Evolutionary conservation across 1,140 invertebrate genomes (phyloP).

Genomic region (Drosophila albomicans): DNA sequence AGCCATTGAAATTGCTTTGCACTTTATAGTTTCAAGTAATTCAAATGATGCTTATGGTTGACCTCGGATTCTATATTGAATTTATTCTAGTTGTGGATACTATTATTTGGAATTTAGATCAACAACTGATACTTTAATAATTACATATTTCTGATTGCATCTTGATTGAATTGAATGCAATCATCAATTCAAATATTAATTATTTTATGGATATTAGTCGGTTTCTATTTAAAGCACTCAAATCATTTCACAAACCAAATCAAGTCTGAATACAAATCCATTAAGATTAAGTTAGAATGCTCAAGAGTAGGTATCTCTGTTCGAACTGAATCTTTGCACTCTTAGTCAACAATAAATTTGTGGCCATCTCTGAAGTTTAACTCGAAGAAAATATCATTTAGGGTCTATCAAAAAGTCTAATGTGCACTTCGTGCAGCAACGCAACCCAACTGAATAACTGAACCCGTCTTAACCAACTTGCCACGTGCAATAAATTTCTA

Average conservation of each 20-base stretch:
- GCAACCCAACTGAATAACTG: slow-evolving; percentile 40
- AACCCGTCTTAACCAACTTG: slow-evolving; percentile 67
- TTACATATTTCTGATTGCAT: too few species aligned
- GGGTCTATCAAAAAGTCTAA: slow-evolving; percentile 77
- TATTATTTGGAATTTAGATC: too few species aligned
- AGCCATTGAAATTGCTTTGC: slow-evolving; percentile 30
- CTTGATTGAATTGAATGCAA: too few species aligned
- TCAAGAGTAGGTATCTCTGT: slow-evolving; percentile 47
- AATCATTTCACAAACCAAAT: slow-evolving; percentile 42
- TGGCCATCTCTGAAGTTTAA: slow-evolving; percentile 70
- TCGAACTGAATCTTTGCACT: slow-evolving; percentile 47
- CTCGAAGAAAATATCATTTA: slow-evolving; percentile 70
- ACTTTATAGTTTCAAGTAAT: slow-evolving; percentile 33
- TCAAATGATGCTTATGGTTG: slow-evolving; percentile 12
- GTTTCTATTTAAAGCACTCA: neutral
- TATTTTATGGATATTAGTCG: slow-evolving; percentile 4
- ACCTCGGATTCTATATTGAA: neutral
- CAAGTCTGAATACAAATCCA: slow-evolving; percentile 19
- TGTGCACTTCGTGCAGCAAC: slow-evolving; percentile 66
- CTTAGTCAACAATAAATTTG: slow-evolving; percentile 73
- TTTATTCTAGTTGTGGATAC: too few species aligned
- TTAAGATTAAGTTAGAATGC: slow-evolving; percentile 45
- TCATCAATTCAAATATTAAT: slow-evolving; percentile 45
- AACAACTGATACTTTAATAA: too few species aligned
- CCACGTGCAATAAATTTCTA: slow-evolving; percentile 80